Base-by-base conservation (phyloP, 2,888 invertebrate genomes). In the Drosophila anomalata region DNA sequence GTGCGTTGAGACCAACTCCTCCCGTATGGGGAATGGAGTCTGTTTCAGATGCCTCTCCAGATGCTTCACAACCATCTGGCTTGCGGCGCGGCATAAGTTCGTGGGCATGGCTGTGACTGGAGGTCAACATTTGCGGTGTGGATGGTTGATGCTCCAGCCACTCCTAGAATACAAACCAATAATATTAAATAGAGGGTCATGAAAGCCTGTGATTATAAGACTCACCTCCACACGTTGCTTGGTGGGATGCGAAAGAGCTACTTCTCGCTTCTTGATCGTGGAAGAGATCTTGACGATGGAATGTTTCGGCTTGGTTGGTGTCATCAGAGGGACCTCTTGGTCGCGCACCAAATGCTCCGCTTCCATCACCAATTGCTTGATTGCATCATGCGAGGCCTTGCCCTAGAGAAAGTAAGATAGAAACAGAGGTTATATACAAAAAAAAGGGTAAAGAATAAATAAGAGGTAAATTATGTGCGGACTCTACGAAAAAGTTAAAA, bases 331-430 rank as follows among this genome's bases (percentile, higher is more conserved):
- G 53, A 85, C 87, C 76, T 91, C 91, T 73, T 85, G 84, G 65
- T 92, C 93, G 91, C 93, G 94, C 53, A 97, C 96, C 90, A 97
- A 93, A 91, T 95, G 95, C 89, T 97, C 97, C 14, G 96, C 97
- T 88, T 96, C 95, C 79, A 95, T 94, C 68, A 97, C 96, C 67
- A 97, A 92, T 90, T 95, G 94, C 88, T 95, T 94, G 78, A 96
- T 95, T 89, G 95, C 94, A 84, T 93, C 93, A 87, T 94, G 94
- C 86, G 91, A 91, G 84, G 91, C 88, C 90, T 89, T 90, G 77
- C 84, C 89, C 91, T 91, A 69, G 48, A 17, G n/a, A 39, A 12
- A 22, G 22, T 42, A 17, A 56, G 44, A 48, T 31, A 52, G 44
- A 39, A 14, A 61, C 42, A 39, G 62, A 33, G 26, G 9, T 11